phyloP scores from a whole-genome alignment of 2,113 vertebrate species.

The Drymodes brunneopygia region DNA sequence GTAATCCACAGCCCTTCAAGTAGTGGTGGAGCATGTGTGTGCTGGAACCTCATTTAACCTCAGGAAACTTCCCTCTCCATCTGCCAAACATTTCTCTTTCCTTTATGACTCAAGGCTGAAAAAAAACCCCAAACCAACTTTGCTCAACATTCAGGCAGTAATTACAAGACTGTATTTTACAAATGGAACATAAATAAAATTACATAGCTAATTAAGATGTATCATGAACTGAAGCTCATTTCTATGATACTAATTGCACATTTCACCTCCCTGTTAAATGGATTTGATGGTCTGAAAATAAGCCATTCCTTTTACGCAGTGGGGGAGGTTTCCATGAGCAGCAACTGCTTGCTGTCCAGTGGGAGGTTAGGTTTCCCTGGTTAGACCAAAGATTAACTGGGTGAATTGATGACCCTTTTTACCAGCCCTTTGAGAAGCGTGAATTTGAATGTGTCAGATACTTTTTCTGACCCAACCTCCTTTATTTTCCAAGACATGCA shows the following conservation, averaged over 20 bases:
- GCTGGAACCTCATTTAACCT: neutral
- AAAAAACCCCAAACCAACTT: neutral
- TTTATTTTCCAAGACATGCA: neutral
- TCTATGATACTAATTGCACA: conserved; percentile 44
- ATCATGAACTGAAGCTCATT: conserved; percentile 40
- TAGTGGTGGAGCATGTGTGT: neutral
- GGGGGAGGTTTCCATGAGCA: neutral
- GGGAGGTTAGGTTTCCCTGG: neutral
- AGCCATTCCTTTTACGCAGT: neutral
- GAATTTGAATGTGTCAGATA: neutral
- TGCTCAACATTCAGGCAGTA: conserved; percentile 7
- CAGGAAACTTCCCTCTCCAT: neutral
- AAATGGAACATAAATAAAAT: conserved; percentile 68
- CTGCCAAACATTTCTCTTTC: neutral
- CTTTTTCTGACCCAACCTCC: neutral
- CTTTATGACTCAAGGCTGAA: neutral
- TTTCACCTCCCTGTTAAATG: conserved; percentile 45
- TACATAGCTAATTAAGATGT: conserved; percentile 67
- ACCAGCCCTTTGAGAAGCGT: neutral
- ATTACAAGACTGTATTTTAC: conserved; percentile 55
- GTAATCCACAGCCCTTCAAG: neutral
- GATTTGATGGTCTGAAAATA: conserved; percentile 48
- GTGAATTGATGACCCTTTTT: neutral
- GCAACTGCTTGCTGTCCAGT: neutral
- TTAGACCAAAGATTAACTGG: neutral